These are phyloP conservation scores for Calliopsis andreniformis DNA, from an alignment of 1,140 invertebrate genomes.

Conservation along the genomic window DNA sequence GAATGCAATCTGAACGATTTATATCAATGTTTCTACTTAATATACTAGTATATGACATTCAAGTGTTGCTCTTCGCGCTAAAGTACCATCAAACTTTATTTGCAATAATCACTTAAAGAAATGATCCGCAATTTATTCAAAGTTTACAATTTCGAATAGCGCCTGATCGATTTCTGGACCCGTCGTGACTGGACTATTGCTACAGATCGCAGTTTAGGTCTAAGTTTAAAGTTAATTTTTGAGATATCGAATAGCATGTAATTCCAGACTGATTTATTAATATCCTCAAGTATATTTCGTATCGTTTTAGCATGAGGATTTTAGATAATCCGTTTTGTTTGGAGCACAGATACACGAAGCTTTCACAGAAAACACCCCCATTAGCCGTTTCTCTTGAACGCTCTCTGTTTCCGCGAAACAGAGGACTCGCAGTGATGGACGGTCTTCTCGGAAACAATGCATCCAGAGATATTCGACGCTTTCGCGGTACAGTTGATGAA, in stretches of 20 bases:
- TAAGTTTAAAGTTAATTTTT: slow-evolving; percentile 19
- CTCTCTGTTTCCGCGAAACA: neutral
- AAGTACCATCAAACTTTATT: no score
- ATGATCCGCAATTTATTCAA: no score
- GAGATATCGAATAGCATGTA: neutral
- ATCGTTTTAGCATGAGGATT: slow-evolving; percentile 20
- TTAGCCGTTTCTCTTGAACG: neutral
- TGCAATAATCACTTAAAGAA: neutral
- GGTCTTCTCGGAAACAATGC: neutral
- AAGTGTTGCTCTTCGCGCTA: no score
- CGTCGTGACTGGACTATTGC: slow-evolving; percentile 14
- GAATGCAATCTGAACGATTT: no score
- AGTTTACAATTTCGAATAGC: neutral
- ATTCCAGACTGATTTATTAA: neutral
- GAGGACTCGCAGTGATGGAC: neutral
- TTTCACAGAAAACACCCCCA: no score
- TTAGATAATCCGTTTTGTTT: neutral
- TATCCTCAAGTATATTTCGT: slow-evolving; percentile 13
- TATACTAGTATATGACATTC: no score
- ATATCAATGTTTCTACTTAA: no score
- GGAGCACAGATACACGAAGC: neutral
- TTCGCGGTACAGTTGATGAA: neutral
- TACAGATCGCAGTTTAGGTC: neutral
- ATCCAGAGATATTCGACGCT: neutral
- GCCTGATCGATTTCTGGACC: slow-evolving; percentile 4